Percentiles rank a stretch among this genome's conserved stretches.
phyloP scores from a whole-genome alignment of 2,797 vertebrate genomes.

The Bovichtus variegatus region DNA sequence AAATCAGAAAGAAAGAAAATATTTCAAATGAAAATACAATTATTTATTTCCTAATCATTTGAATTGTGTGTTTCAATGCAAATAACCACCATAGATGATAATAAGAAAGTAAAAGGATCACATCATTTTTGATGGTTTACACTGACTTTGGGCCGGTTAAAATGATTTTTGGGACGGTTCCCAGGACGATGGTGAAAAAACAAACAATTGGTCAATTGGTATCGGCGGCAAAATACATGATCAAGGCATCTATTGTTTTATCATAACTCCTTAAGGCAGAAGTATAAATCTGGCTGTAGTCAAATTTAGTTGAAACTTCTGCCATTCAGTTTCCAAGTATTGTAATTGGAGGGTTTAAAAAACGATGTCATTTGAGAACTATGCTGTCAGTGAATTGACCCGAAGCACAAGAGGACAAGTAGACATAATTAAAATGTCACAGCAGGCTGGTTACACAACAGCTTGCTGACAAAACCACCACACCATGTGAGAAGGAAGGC shows the following conservation, averaged over 20 bases:
- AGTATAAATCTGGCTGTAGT: slow-evolving; percentile 12
- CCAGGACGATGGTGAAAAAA: no score
- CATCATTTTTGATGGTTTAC: no score
- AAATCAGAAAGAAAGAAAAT: no score
- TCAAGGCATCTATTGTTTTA: neutral
- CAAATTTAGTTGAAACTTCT: slow-evolving; percentile 35
- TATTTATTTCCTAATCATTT: no score
- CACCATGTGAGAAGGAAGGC: slow-evolving; percentile 9
- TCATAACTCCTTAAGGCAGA: slow-evolving; percentile 5
- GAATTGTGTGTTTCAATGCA: no score
- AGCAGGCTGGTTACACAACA: slow-evolving; percentile 48
- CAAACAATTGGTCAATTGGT: no score
- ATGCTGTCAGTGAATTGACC: slow-evolving; percentile 53
- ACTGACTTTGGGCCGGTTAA: no score
- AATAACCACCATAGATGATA: no score
- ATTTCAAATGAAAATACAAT: no score
- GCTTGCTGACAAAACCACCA: slow-evolving; percentile 37
- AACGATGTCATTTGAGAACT: slow-evolving; percentile 14
- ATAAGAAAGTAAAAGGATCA: no score
- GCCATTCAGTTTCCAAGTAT: slow-evolving; percentile 28
- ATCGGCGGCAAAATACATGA: no score
- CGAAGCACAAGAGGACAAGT: slow-evolving; percentile 23
- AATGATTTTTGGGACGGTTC: no score
- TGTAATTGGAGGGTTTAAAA: slow-evolving; percentile 25
- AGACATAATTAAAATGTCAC: slow-evolving; percentile 65